These are phyloP conservation scores for Gallinago paraguaiae DNA, from an alignment of 2,113 vertebrate species.

Conservation along the genomic window DNA sequence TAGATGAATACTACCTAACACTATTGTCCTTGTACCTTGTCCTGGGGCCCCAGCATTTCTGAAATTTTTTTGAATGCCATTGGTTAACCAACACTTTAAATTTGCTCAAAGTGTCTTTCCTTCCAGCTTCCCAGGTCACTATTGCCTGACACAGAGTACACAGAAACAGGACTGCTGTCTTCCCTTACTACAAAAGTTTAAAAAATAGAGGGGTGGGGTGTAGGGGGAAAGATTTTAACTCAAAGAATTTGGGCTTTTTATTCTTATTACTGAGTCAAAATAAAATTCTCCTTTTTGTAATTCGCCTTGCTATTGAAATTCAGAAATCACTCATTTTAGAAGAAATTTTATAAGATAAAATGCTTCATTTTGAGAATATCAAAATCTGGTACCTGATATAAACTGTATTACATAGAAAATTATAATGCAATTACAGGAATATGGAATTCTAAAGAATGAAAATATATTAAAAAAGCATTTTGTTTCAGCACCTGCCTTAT, in stretches of 20 bases:
- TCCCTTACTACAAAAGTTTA: neutral
- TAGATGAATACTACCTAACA: neutral
- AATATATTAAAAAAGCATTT: neutral
- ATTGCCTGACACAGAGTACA: accelerated
- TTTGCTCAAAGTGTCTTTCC: neutral
- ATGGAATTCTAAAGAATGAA: neutral
- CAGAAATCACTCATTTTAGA: neutral
- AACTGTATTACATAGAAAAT: neutral
- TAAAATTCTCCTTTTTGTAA: neutral
- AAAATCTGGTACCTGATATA: neutral
- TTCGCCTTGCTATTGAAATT: neutral
- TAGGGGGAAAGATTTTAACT: neutral
- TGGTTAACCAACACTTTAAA: neutral
- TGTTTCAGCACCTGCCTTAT: neutral
- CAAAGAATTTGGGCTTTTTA: neutral
- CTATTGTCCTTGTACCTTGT: neutral
- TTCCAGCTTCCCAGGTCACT: neutral
- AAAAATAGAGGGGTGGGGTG: no score
- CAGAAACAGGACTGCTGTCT: neutral
- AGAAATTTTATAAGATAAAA: neutral
- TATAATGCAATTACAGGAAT: neutral
- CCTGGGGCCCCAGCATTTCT: accelerated
- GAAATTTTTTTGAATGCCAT: neutral
- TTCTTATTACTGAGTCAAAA: neutral
- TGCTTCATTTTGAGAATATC: neutral